Evolutionary conservation across 2,888 invertebrate genomes (phyloP), one percentile per base, ranked within the genome.

Genomic region (Philereme vetulata): DNA sequence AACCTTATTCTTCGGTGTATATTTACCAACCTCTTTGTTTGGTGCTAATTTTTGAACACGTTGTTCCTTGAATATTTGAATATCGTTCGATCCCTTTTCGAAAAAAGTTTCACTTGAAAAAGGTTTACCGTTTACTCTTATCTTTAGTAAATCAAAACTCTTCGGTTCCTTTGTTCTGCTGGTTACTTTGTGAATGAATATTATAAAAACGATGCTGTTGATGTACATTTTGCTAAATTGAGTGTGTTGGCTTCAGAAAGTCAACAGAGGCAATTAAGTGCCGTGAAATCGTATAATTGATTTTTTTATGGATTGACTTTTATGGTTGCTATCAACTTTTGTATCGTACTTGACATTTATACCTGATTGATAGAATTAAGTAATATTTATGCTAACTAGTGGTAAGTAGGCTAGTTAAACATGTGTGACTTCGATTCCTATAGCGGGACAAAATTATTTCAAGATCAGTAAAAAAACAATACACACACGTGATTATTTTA

Each of bases 61-160:
- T 21, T 21, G 1, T 1, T 33, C 10, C 42, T 42, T 54, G 42
- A 8, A 21, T 5, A 3, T 33, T 47, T 48, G 33, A 10, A n/a
- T 11, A 7, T 48, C 36, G 4, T 44, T 11, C n/a, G 36, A 32
- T 47, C 53, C 3, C 9, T 32, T 48, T 48, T 53, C 8, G 21
- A 36, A 9, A 11, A 10, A n/a, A 11, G 21, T 7, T 1, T 44
- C 36, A 32, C 33, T 9, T 4, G 21, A 32, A 8, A 36, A 49
- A 34, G 38, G 53, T 50, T 53, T 54, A 4, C 62, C 62, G 33
- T 62, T 62, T 8, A 62, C 54, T 8, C 44, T 51, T 51, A 62
- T 8, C 2, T 62, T 57, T 8, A 62, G 10, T 0, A 51, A 32
- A 44, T 21, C 11, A 44, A 21, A 4, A 4, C 35, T 36, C 4